These are phyloP conservation scores for Acrocephalus kingi DNA, from an alignment of 2,113 vertebrate genomes.

Conservation along the genomic window DNA sequence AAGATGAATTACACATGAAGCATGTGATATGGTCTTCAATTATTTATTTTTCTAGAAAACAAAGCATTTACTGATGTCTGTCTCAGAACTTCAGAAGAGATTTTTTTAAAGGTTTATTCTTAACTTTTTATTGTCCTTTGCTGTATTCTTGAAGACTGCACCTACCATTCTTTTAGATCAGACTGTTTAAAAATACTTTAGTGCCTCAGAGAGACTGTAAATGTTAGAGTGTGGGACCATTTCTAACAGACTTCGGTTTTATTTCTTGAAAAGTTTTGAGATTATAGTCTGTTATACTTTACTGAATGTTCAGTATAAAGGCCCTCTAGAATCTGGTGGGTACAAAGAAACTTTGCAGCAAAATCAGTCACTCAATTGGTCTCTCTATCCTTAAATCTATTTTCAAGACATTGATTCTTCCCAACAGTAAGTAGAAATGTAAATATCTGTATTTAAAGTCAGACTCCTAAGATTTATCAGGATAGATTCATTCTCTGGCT, in stretches of 20 bases:
- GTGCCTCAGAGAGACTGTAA: neutral
- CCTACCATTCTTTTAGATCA: neutral
- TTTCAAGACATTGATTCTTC: neutral
- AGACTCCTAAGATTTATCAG: neutral
- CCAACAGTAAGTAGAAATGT: neutral
- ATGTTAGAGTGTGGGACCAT: neutral
- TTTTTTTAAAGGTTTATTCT: neutral
- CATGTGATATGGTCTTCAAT: neutral
- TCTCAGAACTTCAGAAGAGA: neutral
- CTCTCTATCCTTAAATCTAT: neutral
- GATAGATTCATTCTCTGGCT: neutral
- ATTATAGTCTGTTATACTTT: neutral
- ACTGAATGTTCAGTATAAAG: neutral
- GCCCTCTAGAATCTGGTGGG: neutral
- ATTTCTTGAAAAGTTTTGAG: neutral
- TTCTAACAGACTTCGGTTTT: neutral
- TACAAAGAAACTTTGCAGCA: neutral
- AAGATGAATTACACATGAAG: neutral
- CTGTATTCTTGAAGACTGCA: neutral
- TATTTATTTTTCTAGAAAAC: neutral
- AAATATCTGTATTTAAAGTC: neutral
- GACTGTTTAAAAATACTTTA: neutral
- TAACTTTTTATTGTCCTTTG: neutral
- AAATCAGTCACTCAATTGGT: neutral
- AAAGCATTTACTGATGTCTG: neutral